Conservation (phyloP, 2,797 vertebrate species). For the Cossypha dichroa region DNA sequence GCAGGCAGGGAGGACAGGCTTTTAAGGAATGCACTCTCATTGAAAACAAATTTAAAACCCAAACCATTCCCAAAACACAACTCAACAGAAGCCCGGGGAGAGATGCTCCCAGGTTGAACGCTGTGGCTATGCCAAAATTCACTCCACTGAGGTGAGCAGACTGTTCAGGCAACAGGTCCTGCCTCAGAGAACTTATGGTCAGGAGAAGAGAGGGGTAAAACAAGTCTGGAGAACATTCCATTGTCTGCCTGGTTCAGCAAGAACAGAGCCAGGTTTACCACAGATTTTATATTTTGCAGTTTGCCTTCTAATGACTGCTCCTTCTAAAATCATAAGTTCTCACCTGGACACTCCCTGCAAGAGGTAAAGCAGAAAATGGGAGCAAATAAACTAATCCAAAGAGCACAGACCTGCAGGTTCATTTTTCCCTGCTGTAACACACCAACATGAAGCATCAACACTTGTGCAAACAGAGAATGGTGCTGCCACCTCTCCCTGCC, state of each 20-base stretch:
- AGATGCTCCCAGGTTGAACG: background rate
- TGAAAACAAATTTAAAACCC: background rate
- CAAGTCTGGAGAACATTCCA: background rate
- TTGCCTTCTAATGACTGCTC: background rate
- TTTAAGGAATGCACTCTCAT: background rate
- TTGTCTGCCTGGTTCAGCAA: background rate
- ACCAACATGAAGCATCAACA: background rate
- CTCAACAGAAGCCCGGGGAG: background rate
- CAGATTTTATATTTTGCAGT: background rate
- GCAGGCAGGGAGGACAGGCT: background rate
- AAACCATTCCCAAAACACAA: background rate
- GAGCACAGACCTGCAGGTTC: background rate
- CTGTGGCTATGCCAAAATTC: background rate
- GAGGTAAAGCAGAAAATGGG: background rate
- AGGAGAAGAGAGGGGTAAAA: background rate
- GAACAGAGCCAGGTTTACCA: background rate
- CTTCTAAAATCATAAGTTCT: background rate
- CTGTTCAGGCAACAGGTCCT: background rate
- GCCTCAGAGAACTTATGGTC: background rate
- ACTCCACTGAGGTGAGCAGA: background rate
- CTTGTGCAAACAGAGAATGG: fast-evolving
- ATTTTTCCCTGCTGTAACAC: background rate
- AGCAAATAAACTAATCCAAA: background rate
- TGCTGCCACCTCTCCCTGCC: background rate
- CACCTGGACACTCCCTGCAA: background rate